phyloP scores from a whole-genome alignment of 2,888 invertebrate genomes.

The Drosophila melanocephala region DNA sequence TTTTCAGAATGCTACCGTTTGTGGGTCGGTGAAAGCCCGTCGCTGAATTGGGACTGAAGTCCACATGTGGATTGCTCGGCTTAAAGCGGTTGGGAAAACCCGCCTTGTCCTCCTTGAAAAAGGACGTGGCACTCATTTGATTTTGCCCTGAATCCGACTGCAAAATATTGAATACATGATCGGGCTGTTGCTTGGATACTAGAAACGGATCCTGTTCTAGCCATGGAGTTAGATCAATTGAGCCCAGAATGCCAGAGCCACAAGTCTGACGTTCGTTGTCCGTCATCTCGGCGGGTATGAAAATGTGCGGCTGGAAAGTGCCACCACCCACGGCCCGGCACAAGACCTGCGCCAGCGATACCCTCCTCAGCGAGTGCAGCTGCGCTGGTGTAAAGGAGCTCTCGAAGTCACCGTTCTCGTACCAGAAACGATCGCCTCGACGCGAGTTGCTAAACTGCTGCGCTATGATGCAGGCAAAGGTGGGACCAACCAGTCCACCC shows the following conservation, averaged over 20 bases:
- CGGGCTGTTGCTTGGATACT: slow-evolving; percentile 46
- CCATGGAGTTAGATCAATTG: slow-evolving; percentile 84
- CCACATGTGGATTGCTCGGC: slow-evolving; percentile 64
- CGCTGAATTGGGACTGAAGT: slow-evolving; percentile 72
- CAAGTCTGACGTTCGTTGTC: slow-evolving; percentile 83
- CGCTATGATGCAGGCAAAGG: slow-evolving; percentile 95
- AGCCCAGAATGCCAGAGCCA: slow-evolving; percentile 76
- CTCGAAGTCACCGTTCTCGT: slow-evolving; percentile 91
- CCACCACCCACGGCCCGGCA: slow-evolving; percentile 84
- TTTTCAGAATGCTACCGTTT: slow-evolving; percentile 79
- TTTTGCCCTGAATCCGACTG: slow-evolving; percentile 32
- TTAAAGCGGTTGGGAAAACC: slow-evolving; percentile 74
- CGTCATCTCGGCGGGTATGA: slow-evolving; percentile 82
- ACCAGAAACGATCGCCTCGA: slow-evolving; percentile 93
- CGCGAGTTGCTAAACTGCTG: slow-evolving; percentile 93
- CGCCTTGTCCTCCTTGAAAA: slow-evolving; percentile 73
- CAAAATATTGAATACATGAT: slow-evolving; percentile 64
- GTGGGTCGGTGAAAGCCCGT: slow-evolving; percentile 73
- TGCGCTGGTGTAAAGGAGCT: slow-evolving; percentile 92
- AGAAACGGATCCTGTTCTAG: slow-evolving; percentile 84
- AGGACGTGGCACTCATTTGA: slow-evolving; percentile 31
- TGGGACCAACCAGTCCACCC: slow-evolving; percentile 92
- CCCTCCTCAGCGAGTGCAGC: slow-evolving; percentile 90
- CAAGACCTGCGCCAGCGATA: slow-evolving; percentile 90
- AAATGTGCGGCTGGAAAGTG: slow-evolving; percentile 85